These are phyloP conservation scores for Valencia hispanica DNA, from an alignment of 2,797 vertebrate species.

Conservation along the genomic window DNA sequence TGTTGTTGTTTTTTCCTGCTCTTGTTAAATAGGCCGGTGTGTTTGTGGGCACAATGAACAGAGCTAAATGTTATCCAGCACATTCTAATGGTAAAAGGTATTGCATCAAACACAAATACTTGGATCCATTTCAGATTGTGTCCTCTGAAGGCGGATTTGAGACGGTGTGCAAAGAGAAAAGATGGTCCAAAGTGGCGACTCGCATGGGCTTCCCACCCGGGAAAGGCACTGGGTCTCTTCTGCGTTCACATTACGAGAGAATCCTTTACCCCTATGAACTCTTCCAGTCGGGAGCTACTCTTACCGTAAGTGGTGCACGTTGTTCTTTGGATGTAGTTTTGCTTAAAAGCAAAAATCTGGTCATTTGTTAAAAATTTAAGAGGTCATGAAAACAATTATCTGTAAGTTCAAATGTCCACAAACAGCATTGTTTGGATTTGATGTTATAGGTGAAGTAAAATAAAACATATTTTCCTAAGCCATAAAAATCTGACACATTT, in stretches of 20 bases:
- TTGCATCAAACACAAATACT: too few species aligned
- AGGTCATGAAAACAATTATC: neutral
- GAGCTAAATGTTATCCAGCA: neutral
- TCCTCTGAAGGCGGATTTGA: slow-evolving; percentile 96
- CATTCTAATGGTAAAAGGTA: neutral
- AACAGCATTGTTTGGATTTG: too few species aligned
- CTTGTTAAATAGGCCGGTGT: neutral
- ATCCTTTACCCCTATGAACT: slow-evolving; percentile 98
- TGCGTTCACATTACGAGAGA: slow-evolving; percentile 94
- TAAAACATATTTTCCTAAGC: too few species aligned
- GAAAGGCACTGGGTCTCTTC: slow-evolving; percentile 89
- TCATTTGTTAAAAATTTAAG: neutral
- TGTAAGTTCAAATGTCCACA: too few species aligned
- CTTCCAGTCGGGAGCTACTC: slow-evolving; percentile 94
- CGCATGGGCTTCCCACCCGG: slow-evolving; percentile 94
- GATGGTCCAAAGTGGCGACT: slow-evolving; percentile 93
- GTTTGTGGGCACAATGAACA: neutral
- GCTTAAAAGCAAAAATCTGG: neutral
- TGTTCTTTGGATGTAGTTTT: neutral
- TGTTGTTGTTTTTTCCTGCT: neutral
- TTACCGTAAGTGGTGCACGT: slow-evolving; percentile 81
- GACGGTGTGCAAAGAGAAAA: slow-evolving; percentile 92
- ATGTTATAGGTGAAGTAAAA: too few species aligned
- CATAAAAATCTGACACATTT: too few species aligned
- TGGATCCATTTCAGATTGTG: slow-evolving; percentile 84